These are phyloP conservation scores for Amphiura filiformis DNA, from an alignment of 35 echinoderm and acorn worm genomes.

Conservation along the genomic window DNA sequence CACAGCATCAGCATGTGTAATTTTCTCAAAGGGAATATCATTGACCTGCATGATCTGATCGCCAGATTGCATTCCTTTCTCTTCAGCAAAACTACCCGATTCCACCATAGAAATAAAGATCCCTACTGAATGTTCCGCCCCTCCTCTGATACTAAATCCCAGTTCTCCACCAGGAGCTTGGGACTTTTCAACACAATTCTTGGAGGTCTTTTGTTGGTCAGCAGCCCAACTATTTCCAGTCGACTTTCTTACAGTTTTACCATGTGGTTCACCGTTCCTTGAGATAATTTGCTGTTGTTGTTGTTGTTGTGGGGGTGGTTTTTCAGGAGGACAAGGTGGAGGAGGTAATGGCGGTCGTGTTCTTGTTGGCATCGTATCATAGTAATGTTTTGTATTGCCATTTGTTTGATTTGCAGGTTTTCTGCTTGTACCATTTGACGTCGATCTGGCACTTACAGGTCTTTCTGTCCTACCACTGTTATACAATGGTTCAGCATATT, in stretches of 20 bases:
- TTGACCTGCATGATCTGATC: conserved; percentile 87
- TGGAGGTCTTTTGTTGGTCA: conserved; percentile 50
- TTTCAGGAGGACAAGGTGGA: not conserved
- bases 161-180: conserved; percentile 30
- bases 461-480: conserved; percentile 18
- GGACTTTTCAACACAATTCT: conserved; percentile 82
- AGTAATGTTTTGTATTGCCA: conserved; percentile 7
- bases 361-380: conserved; percentile 15
- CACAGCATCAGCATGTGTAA: conserved; percentile 85
- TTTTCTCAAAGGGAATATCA: conserved; percentile 86
- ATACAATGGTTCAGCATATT: conserved; percentile 55
- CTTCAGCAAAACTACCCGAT: conserved; percentile 62
- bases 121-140: conserved; percentile 86
- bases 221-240: conserved; percentile 22
- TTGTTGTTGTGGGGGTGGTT: not conserved
- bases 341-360: not conserved
- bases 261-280: conserved; percentile 62
- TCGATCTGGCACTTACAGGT: conserved; percentile 28
- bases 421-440: not conserved
- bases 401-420: not conserved
- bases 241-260: conserved; percentile 54
- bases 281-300: not conserved
- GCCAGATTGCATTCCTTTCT: conserved; percentile 63
- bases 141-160: conserved; percentile 88
- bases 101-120: conserved; percentile 96